Evolutionary conservation across 2,797 vertebrate species (phyloP).

Genomic region (Myotis vivesi): DNA sequence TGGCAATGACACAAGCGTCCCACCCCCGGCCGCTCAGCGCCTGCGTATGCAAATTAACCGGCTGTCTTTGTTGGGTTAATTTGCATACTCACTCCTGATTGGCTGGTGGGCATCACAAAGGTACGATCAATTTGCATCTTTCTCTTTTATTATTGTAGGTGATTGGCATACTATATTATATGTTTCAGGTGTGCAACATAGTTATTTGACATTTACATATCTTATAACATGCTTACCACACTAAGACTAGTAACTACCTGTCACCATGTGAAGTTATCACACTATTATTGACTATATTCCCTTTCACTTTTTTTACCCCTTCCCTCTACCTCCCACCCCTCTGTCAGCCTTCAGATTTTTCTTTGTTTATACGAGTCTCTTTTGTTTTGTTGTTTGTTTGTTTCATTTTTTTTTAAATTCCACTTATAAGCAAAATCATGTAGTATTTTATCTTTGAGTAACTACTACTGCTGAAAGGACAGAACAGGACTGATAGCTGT

Average conservation of each 20-base stretch:
- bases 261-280: neutral
- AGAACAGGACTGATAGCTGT: too few species aligned
- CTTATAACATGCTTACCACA: neutral
- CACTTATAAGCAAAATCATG: neutral
- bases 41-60: too few species aligned
- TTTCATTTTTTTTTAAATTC: neutral
- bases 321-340: neutral
- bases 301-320: neutral
- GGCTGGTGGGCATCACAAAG: too few species aligned
- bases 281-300: neutral
- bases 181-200: neutral
- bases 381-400: neutral
- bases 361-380: neutral
- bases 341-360: neutral
- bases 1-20: too few species aligned
- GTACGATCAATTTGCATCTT: too few species aligned
- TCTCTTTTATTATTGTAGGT: too few species aligned
- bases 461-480: neutral
- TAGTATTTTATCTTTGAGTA: neutral
- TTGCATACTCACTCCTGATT: too few species aligned
- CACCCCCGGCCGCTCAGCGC: fast-evolving
- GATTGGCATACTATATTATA: neutral
- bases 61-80: too few species aligned
- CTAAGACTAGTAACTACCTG: neutral
- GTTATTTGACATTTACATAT: neutral